These are phyloP conservation scores for Araneus ventricosus DNA, from an alignment of 1,140 invertebrate genomes.

Conservation along the genomic window DNA sequence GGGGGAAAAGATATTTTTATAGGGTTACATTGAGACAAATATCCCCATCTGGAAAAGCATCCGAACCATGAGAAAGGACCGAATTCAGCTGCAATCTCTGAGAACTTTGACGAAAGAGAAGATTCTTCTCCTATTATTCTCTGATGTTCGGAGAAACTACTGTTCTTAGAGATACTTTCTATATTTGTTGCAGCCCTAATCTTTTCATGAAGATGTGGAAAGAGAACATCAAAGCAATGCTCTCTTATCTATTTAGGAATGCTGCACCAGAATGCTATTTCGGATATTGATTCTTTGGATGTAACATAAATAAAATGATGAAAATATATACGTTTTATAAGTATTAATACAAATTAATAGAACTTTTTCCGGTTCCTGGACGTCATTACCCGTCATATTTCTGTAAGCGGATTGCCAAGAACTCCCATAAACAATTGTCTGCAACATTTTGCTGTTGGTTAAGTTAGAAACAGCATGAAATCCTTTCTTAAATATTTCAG, in stretches of 20 bases:
- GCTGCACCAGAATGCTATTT: background rate
- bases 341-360: too few species aligned
- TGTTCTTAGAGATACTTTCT: background rate
- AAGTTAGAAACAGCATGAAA: too few species aligned
- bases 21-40: background rate
- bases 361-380: too few species aligned
- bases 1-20: background rate
- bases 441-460: too few species aligned
- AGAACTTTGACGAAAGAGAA: background rate
- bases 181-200: background rate
- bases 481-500: too few species aligned
- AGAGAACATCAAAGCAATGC: background rate
- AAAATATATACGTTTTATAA: too few species aligned
- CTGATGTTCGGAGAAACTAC: background rate
- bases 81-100: background rate
- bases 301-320: too few species aligned
- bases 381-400: too few species aligned
- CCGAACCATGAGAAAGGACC: background rate
- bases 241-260: background rate
- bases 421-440: too few species aligned
- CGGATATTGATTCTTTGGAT: background rate
- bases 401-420: too few species aligned
- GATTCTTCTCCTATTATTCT: background rate
- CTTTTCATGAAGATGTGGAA: background rate
- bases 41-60: background rate